Evolutionary conservation across 2,888 invertebrate genomes (phyloP).

Genomic region (Cybosia mesomella): DNA sequence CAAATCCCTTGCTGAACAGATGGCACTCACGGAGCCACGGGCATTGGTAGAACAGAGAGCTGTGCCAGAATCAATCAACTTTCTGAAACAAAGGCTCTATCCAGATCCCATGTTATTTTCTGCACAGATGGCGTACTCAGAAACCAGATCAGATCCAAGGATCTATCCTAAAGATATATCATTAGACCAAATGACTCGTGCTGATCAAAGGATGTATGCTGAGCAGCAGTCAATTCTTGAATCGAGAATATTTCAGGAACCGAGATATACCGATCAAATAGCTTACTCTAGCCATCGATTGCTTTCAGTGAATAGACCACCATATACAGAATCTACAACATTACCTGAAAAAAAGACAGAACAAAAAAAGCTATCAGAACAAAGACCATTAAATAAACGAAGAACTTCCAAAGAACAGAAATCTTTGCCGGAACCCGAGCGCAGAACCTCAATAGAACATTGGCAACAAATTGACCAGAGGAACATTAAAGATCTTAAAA

Average conservation of each 20-base stretch:
- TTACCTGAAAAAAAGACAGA: background rate
- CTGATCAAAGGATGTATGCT: conserved; percentile 28
- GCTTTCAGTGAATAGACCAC: conserved; percentile 10
- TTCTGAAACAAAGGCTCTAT: conserved; percentile 16
- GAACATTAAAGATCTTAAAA: conserved; percentile 4
- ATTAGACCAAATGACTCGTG: conserved; percentile 19
- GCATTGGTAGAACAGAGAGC: conserved; percentile 3
- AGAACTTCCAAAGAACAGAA: conserved; percentile 35
- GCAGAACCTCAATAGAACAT: conserved; percentile 28
- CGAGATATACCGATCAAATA: conserved; percentile 24
- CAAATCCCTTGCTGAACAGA: conserved; percentile 19
- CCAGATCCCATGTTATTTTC: conserved; percentile 13
- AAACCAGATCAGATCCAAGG: conserved; percentile 25
- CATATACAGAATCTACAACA: conserved; percentile 6
- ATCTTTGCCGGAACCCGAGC: conserved; percentile 30
- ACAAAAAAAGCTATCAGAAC: conserved; percentile 32
- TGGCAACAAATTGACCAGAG: conserved; percentile 23
- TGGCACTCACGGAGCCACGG: conserved; percentile 15
- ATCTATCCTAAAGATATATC: conserved; percentile 21
- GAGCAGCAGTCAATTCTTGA: conserved; percentile 24
- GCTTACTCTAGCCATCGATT: conserved; percentile 23
- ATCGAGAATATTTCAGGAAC: conserved; percentile 21
- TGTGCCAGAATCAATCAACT: conserved; percentile 4
- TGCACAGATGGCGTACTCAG: conserved; percentile 13
- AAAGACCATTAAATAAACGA: conserved; percentile 23